Evolutionary conservation across 2,113 vertebrate species (phyloP).

Genomic region (Pomatostomus ruficeps): DNA sequence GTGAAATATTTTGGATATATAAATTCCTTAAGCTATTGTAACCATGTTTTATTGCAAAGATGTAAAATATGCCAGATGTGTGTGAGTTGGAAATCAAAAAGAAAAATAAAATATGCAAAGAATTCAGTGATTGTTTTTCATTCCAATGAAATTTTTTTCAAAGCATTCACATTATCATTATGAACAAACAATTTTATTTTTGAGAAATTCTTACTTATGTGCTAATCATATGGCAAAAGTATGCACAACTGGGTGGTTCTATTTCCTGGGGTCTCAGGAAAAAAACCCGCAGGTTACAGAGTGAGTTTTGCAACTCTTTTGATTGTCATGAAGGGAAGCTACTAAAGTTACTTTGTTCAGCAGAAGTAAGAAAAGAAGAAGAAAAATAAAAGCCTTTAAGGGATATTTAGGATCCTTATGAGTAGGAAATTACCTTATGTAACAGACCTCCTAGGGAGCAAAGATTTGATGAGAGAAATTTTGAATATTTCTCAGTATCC

Average conservation of each 20-base stretch:
- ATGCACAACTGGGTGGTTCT: neutral
- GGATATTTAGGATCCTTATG: neutral
- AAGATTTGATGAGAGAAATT: neutral
- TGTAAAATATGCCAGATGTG: conserved; percentile 98
- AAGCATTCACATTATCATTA: neutral
- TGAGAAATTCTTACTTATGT: neutral
- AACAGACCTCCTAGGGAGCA: neutral
- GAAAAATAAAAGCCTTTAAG: neutral
- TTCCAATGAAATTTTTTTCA: conserved; percentile 1
- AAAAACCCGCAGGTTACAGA: neutral
- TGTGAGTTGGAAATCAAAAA: conserved; percentile 94
- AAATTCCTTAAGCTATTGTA: conserved; percentile 98
- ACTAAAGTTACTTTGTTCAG: neutral
- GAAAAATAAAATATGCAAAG: conserved; percentile 99
- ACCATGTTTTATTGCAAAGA: conserved; percentile 99
- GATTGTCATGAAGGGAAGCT: neutral
- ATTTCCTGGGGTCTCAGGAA: neutral
- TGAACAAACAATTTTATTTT: neutral
- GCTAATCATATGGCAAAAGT: neutral
- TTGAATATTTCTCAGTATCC: neutral
- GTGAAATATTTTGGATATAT: conserved; percentile 99
- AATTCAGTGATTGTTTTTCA: conserved; percentile 82
- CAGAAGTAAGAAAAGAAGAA: neutral
- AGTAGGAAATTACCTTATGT: neutral
- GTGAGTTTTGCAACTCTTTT: neutral